Conservation (phyloP, 2,797 vertebrate species). For the Spatula versicolor region DNA sequence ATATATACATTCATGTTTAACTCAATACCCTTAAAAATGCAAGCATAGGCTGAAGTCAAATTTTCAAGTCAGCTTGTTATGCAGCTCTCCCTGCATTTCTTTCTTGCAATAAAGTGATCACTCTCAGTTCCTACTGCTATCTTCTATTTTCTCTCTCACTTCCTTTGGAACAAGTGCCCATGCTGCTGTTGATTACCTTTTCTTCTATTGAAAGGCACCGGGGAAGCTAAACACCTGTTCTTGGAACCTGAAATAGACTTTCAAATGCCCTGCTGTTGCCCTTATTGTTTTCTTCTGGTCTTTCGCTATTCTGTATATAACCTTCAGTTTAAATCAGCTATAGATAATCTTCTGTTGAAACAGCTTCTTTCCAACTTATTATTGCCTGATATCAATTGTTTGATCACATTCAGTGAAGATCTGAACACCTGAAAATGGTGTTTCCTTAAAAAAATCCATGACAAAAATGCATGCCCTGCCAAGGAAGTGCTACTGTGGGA, state of each 20-base stretch:
- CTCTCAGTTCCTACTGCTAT: neutral
- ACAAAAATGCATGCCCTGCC: neutral
- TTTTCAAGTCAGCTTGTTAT: neutral
- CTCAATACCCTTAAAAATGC: neutral
- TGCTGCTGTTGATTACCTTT: neutral
- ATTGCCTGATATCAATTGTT: neutral
- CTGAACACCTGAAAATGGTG: neutral
- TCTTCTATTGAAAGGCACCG: neutral
- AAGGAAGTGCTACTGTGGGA: neutral
- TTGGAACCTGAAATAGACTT: constrained; percentile 36
- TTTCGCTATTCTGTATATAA: neutral
- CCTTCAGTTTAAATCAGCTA: neutral
- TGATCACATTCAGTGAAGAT: neutral
- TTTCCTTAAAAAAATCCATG: neutral
- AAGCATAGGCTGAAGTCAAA: neutral
- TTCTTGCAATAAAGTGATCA: neutral
- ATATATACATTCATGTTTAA: neutral
- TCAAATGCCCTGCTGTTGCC: constrained; percentile 12
- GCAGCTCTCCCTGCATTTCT: neutral
- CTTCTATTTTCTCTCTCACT: neutral
- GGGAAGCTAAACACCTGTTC: constrained; percentile 6
- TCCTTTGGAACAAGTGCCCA: neutral
- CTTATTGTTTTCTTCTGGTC: neutral
- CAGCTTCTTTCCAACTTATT: neutral
- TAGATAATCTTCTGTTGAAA: neutral